Conservation (phyloP, 1,140 invertebrate genomes). For the Brachionus paranguensis region DNA sequence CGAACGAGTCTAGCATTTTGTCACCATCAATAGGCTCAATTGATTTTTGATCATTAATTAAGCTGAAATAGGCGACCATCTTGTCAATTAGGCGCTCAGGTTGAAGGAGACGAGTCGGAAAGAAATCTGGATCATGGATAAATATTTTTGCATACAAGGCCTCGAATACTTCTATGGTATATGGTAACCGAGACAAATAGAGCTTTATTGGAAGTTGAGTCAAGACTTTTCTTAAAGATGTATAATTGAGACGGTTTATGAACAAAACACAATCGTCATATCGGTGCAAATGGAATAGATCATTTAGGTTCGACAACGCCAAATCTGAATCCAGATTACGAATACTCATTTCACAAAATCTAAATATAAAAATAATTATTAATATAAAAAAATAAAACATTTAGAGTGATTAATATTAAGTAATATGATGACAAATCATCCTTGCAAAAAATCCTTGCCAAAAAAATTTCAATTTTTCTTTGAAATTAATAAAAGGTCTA, state of each 20-base stretch:
- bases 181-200: constrained; percentile 20
- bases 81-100: constrained; percentile 35
- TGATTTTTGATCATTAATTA: background rate
- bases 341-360: constrained; percentile 26
- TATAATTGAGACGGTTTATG: constrained; percentile 24
- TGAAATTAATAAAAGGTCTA: too few species aligned
- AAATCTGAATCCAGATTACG: constrained; percentile 34
- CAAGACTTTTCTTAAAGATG: background rate
- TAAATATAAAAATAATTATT: background rate
- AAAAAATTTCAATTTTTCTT: too few species aligned
- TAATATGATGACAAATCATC: too few species aligned
- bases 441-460: too few species aligned
- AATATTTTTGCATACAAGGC: constrained; percentile 36
- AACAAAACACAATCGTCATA: constrained; percentile 38
- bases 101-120: constrained; percentile 1
- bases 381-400: too few species aligned
- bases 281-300: constrained; percentile 25
- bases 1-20: constrained; percentile 10
- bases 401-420: too few species aligned
- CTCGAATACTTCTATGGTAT: constrained; percentile 36
- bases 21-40: constrained; percentile 19
- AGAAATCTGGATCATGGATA: constrained; percentile 33
- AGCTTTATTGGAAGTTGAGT: constrained; percentile 9
- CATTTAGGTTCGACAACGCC: background rate
- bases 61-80: constrained; percentile 29